Evolutionary conservation across 2,113 vertebrate genomes (phyloP).

Genomic region (Fulmarus glacialis): DNA sequence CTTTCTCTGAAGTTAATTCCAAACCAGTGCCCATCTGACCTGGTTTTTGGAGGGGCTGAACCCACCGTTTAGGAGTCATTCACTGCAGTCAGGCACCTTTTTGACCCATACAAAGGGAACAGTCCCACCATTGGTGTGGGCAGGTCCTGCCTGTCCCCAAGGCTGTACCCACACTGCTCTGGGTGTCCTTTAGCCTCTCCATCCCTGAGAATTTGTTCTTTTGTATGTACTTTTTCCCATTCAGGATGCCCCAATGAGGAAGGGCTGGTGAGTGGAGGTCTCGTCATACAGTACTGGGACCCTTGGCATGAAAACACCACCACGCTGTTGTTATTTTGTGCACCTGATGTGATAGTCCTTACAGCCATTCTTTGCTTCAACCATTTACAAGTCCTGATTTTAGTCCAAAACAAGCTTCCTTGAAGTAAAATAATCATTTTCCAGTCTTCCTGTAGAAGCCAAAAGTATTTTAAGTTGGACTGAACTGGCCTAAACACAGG

Average conservation of each 20-base stretch:
- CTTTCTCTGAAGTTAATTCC: not conserved
- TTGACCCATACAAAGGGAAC: not conserved
- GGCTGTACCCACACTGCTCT: not conserved
- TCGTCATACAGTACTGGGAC: not conserved
- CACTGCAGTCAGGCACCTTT: not conserved
- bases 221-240: not conserved
- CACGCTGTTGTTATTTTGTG: not conserved
- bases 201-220: not conserved
- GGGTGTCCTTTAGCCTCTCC: not conserved
- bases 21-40: not conserved
- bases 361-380: not conserved
- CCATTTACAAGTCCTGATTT: conserved; percentile 29
- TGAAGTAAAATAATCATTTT: conserved; percentile 56
- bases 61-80: not conserved
- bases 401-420: conserved; percentile 62
- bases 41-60: not conserved
- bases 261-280: not conserved
- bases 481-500: not conserved
- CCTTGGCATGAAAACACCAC: not conserved
- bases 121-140: not conserved
- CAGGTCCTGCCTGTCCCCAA: not conserved
- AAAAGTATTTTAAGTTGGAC: conserved; percentile 59
- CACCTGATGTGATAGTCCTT: conserved; percentile 5
- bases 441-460: conserved; percentile 56
- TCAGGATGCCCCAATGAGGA: not conserved